Conservation (phyloP, 1,140 invertebrate species). For the Eriosoma lanigerum region DNA sequence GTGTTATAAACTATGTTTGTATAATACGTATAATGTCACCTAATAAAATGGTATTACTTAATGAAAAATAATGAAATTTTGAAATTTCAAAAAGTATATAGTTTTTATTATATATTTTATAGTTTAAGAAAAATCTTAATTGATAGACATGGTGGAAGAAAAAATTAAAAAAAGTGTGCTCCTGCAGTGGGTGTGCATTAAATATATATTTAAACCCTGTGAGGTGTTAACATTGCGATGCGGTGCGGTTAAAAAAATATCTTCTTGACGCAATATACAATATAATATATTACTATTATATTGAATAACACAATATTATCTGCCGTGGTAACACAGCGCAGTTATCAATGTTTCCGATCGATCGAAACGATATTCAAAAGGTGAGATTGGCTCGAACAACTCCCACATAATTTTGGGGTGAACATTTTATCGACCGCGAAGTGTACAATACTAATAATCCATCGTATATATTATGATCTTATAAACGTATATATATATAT, state of each 20-base stretch:
- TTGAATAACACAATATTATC: too few relatives aligned
- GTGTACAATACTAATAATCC: not conserved
- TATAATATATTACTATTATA: not conserved
- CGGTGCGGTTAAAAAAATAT: not conserved
- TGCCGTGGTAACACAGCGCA: not conserved
- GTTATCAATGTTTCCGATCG: constrained; percentile 15
- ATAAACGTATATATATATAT: not conserved
- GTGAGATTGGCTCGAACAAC: not conserved
- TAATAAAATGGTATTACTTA: too few relatives aligned
- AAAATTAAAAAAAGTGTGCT: too few relatives aligned
- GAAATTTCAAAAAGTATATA: too few relatives aligned
- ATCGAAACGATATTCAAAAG: not conserved
- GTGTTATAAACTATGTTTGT: too few relatives aligned
- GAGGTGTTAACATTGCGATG: not conserved
- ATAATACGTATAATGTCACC: too few relatives aligned
- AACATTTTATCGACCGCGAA: not conserved
- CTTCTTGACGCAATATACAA: not conserved
- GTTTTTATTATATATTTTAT: too few relatives aligned
- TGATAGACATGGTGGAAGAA: too few relatives aligned
- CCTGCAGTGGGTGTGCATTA: too few relatives aligned
- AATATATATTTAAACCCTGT: not conserved
- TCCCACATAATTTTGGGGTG: constrained; percentile 9
- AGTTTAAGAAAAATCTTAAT: too few relatives aligned
- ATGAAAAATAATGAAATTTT: too few relatives aligned
- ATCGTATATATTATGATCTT: not conserved